phyloP scores from a whole-genome alignment of 2,797 vertebrate genomes.

The Acomys russatus region DNA sequence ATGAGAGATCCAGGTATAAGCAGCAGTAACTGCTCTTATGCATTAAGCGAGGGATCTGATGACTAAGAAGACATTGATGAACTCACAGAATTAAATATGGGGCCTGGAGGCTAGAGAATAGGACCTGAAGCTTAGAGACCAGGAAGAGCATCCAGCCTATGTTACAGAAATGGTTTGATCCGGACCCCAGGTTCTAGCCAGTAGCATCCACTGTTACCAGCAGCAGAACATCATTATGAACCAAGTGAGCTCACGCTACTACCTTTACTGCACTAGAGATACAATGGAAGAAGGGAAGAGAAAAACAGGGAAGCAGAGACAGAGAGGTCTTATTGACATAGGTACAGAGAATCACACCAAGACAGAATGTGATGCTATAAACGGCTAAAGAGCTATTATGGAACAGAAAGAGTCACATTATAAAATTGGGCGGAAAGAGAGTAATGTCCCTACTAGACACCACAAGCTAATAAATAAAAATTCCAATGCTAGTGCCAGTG shows the following conservation, averaged over 20 bases:
- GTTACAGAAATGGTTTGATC: neutral
- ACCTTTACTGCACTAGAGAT: neutral
- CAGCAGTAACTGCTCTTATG: neutral
- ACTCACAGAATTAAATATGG: neutral
- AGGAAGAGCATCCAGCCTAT: neutral
- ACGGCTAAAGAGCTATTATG: neutral
- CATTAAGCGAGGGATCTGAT: neutral
- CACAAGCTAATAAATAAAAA: neutral
- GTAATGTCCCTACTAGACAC: neutral
- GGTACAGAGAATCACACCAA: neutral
- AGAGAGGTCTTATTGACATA: neutral
- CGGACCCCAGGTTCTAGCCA: neutral
- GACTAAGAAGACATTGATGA: neutral
- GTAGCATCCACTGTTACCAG: neutral
- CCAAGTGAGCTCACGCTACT: too few relatives aligned
- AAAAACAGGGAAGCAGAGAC: neutral
- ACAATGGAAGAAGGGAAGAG: neutral
- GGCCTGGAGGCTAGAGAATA: neutral
- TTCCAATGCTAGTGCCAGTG: fast-evolving
- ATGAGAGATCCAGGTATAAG: neutral
- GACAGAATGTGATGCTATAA: neutral
- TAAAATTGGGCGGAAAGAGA: neutral
- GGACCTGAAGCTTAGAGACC: neutral
- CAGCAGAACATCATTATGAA: neutral
- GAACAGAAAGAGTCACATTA: neutral